Percentiles rank a stretch among this genome's conserved stretches.
Conservation (phyloP, 2,113 vertebrate genomes). For the Hydrolagus affinis region DNA sequence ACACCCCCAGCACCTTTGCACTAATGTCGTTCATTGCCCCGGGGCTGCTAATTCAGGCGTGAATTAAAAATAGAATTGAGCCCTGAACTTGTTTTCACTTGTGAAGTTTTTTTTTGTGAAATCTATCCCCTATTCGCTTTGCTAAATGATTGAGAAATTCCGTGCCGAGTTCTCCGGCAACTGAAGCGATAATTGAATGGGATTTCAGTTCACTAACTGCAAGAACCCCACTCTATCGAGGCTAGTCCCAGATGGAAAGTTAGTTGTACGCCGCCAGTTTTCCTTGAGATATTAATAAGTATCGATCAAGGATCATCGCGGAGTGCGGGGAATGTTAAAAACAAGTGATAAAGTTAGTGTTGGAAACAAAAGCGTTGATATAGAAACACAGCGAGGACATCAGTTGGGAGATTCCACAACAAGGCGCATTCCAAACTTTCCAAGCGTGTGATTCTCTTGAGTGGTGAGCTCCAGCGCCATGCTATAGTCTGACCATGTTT, state of each 20-base stretch:
- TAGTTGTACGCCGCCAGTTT: too few relatives aligned
- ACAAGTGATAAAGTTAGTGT: too few relatives aligned
- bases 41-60: constrained; percentile 47
- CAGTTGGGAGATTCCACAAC: too few relatives aligned
- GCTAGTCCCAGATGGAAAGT: background rate
- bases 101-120: constrained; percentile 44
- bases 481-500: background rate
- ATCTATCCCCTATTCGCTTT: constrained; percentile 30
- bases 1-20: constrained; percentile 49
- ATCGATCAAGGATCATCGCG: too few relatives aligned
- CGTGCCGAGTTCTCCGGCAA: constrained; percentile 22
- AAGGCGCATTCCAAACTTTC: background rate
- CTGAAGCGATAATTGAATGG: constrained; percentile 27
- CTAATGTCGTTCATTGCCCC: constrained; percentile 43
- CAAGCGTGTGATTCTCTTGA: background rate
- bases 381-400: background rate
- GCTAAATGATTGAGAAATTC: constrained; percentile 19
- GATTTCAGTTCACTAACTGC: background rate
- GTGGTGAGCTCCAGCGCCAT: background rate
- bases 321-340: too few relatives aligned
- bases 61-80: constrained; percentile 48
- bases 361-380: background rate
- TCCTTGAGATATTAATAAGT: background rate
- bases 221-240: background rate
- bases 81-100: constrained; percentile 61